Base-by-base conservation (phyloP, 2,888 invertebrate genomes). In the Synergus laeviventris region DNA sequence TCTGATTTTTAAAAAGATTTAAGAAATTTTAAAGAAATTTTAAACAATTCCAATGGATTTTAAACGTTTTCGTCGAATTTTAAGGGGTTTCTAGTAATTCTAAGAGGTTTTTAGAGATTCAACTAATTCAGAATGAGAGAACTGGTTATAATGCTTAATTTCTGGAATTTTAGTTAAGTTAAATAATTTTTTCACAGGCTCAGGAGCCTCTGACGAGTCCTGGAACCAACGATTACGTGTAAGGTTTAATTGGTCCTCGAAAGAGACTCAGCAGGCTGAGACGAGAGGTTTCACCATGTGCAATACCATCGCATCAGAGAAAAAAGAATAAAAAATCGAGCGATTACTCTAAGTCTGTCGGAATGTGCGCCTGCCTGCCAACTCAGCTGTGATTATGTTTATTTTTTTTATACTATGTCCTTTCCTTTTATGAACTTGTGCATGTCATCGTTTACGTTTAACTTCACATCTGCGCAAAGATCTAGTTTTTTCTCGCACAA, bases 181-280 rank as follows among this genome's bases (percentile, higher is more conserved):
- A 38, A 21, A 39, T 61, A 73, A 86, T 88, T 89, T 84, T 87
- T 90, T 94, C 93, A 16, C 93, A 96, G 96, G 95, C 95, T 88
- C 95, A 95, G 92, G 95, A 96, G 92, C 96, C 96, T 84, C 93
- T 96, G 90, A 96, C 95, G 87, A 94, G 94, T 91, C 94, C 95
- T 89, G 95, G 95, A 91, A 95, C 95, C 91, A 95, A 95, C 91
- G 95, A 96, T 89, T 95, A 95, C 92, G 96, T 96, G 93, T 96
- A 93, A 92, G 85, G 93, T 91, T 92, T 78, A 85, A 84, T 83
- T 82, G 84, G 84, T 87, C 85, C 83, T 86, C 82, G 79, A 84
- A 83, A 84, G 78, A 84, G 86, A 86, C 87, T 87, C 84, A 87
- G 88, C 88, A 87, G 89, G 88, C 87, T 86, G 83, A 81, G 81